phyloP scores from a whole-genome alignment of 1,140 invertebrate species.

The Parapsyche elsis region DNA sequence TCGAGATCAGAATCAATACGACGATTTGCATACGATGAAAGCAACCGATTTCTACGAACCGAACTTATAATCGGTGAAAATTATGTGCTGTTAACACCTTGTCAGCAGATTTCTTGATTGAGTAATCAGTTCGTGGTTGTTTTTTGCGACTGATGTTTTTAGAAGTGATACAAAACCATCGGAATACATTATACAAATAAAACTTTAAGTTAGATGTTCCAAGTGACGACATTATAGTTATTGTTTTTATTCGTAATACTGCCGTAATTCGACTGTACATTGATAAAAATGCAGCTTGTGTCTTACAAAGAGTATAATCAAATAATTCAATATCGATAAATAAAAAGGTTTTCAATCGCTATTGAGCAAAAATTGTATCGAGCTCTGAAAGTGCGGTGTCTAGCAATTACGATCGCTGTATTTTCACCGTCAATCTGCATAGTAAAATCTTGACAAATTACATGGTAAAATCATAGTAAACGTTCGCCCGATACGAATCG shows the following conservation, averaged over 20 bases:
- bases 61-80: neutral
- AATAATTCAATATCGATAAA: too few species aligned
- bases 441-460: conserved; percentile 19
- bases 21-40: too few species aligned
- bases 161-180: neutral
- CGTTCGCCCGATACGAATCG: neutral
- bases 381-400: neutral
- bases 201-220: too few species aligned
- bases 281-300: too few species aligned
- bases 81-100: conserved; percentile 11
- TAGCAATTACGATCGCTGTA: conserved; percentile 14
- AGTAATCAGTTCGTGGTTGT: neutral
- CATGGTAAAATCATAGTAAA: neutral
- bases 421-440: conserved; percentile 20
- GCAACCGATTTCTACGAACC: neutral
- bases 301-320: too few species aligned
- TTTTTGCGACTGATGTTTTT: neutral
- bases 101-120: neutral
- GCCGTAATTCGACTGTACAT: too few species aligned
- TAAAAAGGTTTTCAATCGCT: neutral
- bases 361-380: neutral
- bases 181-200: too few species aligned
- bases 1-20: too few species aligned
- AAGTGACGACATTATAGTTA: too few species aligned
- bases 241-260: too few species aligned